Evolutionary conservation across 2,797 vertebrate species (phyloP).

Genomic region (Borostomias antarcticus): DNA sequence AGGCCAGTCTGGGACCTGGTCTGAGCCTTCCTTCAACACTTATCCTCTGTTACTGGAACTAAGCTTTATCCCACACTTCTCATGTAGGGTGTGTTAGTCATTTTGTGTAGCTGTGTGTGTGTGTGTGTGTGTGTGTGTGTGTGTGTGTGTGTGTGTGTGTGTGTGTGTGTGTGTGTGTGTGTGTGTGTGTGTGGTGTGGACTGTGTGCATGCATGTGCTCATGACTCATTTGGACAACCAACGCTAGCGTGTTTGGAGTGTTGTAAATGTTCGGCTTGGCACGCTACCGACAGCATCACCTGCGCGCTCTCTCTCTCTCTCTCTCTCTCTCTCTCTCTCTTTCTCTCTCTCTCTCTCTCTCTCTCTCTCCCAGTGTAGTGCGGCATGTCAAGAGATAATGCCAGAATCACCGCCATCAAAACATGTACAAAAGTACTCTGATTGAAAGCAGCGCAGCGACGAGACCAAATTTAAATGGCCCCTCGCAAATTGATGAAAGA

Average conservation of each 20-base stretch:
- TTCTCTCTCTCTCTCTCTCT: background rate
- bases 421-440: background rate
- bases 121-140: background rate
- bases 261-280: constrained; percentile 6
- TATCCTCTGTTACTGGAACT: constrained; percentile 67
- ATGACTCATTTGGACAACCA: constrained; percentile 26
- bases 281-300: constrained; percentile 27
- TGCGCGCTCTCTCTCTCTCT: background rate
- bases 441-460: constrained; percentile 1
- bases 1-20: constrained; percentile 25
- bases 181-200: background rate
- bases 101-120: background rate
- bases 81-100: constrained; percentile 13
- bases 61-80: constrained; percentile 60
- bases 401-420: constrained; percentile 13
- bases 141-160: background rate
- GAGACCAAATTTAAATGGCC: constrained; percentile 8
- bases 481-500: constrained; percentile 26
- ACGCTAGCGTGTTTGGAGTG: background rate
- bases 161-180: background rate
- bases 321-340: background rate
- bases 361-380: background rate
- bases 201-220: background rate
- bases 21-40: constrained; percentile 38
- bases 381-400: constrained; percentile 20